Conservation (phyloP, 2,113 vertebrate genomes). For the Melospiza melodia region DNA sequence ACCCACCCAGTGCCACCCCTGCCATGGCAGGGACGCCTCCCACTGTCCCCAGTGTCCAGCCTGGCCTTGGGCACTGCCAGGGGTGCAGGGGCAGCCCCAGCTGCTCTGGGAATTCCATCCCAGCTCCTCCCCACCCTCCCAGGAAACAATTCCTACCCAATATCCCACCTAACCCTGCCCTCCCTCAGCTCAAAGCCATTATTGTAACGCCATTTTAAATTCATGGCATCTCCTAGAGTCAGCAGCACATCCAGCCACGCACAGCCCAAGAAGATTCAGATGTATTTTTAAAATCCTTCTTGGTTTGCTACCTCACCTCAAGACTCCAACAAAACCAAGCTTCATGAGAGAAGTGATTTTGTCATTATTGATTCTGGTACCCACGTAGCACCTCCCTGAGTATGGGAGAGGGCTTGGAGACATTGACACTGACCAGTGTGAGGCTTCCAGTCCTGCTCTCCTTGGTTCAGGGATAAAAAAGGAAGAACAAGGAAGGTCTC, state of each 20-base stretch:
- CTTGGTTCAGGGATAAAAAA: not conserved
- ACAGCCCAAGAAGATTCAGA: not conserved
- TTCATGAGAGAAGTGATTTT: not conserved
- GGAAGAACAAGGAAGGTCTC: not conserved
- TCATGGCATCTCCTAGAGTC: not conserved
- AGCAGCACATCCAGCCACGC: not conserved
- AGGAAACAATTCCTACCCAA: not conserved
- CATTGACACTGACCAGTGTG: not conserved
- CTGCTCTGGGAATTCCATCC: not conserved
- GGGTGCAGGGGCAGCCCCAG: not conserved
- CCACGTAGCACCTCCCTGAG: not conserved
- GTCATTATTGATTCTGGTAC: not conserved
- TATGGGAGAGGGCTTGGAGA: not conserved
- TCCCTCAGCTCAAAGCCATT: not conserved
- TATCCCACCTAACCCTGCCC: accelerated
- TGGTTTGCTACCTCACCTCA: not conserved
- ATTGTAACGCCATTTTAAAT: not conserved
- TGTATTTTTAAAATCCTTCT: not conserved
- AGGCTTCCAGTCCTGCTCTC: not conserved
- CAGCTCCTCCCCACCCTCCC: not conserved
- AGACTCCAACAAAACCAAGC: not conserved
- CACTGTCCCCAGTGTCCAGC: not conserved
- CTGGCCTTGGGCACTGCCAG: not conserved
- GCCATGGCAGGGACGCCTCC: not conserved
- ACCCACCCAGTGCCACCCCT: accelerated